A percentile compares a stretch with the other conserved stretches of the same genome.
phyloP scores from a whole-genome alignment of 1,140 invertebrate genomes.

The Solenopsis fugax region DNA sequence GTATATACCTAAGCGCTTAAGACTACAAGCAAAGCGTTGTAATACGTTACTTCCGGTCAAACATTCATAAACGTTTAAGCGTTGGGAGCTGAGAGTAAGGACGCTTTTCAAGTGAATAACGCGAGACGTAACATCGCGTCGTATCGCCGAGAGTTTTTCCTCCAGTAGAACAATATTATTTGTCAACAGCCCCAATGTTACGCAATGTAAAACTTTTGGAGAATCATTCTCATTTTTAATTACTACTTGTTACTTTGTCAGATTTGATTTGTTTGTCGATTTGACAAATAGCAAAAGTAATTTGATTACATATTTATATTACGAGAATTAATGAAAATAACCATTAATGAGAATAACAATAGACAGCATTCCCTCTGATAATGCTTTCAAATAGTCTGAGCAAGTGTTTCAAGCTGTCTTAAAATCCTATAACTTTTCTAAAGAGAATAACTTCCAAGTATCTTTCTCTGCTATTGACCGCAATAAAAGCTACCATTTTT shows the following conservation, averaged over 20 bases:
- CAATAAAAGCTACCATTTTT: slow-evolving; percentile 54
- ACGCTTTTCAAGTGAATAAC: slow-evolving; percentile 63
- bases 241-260: no score
- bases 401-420: neutral
- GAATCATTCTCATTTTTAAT: slow-evolving; percentile 1
- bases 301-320: neutral
- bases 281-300: slow-evolving; percentile 3
- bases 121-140: slow-evolving; percentile 19
- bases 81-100: slow-evolving; percentile 66
- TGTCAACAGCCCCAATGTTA: neutral
- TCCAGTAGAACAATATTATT: neutral
- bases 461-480: neutral
- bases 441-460: neutral
- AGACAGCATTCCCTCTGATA: neutral
- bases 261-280: neutral
- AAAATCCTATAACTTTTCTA: neutral
- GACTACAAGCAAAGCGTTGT: slow-evolving; percentile 81
- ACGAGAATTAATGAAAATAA: slow-evolving; percentile 14
- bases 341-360: neutral
- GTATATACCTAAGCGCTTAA: slow-evolving; percentile 81
- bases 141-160: slow-evolving; percentile 18
- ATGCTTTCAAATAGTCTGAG: neutral
- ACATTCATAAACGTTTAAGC: slow-evolving; percentile 65
- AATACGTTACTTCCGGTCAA: slow-evolving; percentile 84
- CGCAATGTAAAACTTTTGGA: neutral